phyloP scores from a whole-genome alignment of 2,888 invertebrate species.

The Athalia circularis region DNA sequence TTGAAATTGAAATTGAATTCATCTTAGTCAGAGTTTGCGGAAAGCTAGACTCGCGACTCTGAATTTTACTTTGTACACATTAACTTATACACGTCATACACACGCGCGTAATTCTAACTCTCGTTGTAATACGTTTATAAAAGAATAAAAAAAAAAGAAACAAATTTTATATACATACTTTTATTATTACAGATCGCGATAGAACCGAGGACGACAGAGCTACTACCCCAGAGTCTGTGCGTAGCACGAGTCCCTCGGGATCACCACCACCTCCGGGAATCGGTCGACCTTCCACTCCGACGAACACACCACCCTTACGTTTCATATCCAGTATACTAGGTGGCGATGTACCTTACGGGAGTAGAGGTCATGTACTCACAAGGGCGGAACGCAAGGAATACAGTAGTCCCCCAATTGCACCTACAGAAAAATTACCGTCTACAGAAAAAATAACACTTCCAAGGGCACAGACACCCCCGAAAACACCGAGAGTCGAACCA shows the following conservation, averaged over 20 bases:
- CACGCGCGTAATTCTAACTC: slow-evolving; percentile 27
- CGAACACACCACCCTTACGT: slow-evolving; percentile 76
- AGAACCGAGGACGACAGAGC: slow-evolving; percentile 71
- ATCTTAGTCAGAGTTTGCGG: slow-evolving; percentile 34
- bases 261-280: slow-evolving; percentile 64
- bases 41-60: slow-evolving; percentile 43
- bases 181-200: slow-evolving; percentile 69
- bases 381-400: slow-evolving; percentile 89
- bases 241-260: slow-evolving; percentile 67
- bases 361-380: slow-evolving; percentile 86
- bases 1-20: slow-evolving; percentile 39
- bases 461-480: slow-evolving; percentile 78
- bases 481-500: slow-evolving; percentile 78
- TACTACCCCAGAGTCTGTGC: slow-evolving; percentile 70
- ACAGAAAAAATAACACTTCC: slow-evolving; percentile 69
- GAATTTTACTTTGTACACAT: neutral
- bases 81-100: neutral
- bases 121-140: slow-evolving; percentile 3
- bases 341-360: slow-evolving; percentile 89
- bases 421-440: slow-evolving; percentile 79
- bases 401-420: slow-evolving; percentile 76
- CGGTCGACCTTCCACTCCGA: slow-evolving; percentile 57
- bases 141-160: too few relatives aligned
- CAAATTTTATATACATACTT: neutral
- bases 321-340: slow-evolving; percentile 89